A percentile compares a stretch with the other conserved stretches of the same genome.
Conservation (phyloP, 1,140 invertebrate genomes). For the Heliconius hewitsoni region DNA sequence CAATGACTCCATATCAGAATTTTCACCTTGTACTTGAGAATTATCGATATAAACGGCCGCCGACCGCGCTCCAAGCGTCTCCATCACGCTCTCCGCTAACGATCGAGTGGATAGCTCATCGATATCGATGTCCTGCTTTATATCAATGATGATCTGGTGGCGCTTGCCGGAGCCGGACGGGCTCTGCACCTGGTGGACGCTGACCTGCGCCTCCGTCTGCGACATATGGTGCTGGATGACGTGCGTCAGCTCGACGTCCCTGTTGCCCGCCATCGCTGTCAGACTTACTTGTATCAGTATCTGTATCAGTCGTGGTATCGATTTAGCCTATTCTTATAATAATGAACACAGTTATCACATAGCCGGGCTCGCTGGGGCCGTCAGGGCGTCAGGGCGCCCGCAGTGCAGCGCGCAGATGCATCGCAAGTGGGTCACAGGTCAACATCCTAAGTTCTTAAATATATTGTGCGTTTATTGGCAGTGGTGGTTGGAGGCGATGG, state of each 20-base stretch:
- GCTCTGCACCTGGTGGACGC: conserved; percentile 75
- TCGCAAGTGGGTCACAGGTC: conserved; percentile 70
- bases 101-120: conserved; percentile 77
- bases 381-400: conserved; percentile 44
- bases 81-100: conserved; percentile 79
- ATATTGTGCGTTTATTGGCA: conserved; percentile 66
- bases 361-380: conserved; percentile 38
- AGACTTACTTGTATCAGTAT: conserved; percentile 54
- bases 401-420: conserved; percentile 67
- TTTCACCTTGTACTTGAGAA: conserved; percentile 59
- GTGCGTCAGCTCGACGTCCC: conserved; percentile 67
- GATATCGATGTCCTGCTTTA: conserved; percentile 80
- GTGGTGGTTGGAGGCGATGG: conserved; percentile 55
- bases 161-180: conserved; percentile 72
- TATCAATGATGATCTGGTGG: conserved; percentile 80
- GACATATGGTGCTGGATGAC: conserved; percentile 75
- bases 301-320: conserved; percentile 63
- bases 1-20: conserved; percentile 71
- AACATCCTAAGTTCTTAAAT: conserved; percentile 55
- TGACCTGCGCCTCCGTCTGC: conserved; percentile 69
- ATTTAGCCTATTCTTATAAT: conserved; percentile 56
- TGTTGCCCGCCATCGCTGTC: conserved; percentile 64
- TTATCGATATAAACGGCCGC: conserved; percentile 78
- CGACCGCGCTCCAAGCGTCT: conserved; percentile 76
- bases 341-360: conserved; percentile 76